Percentiles rank a stretch among this genome's conserved stretches.
Evolutionary conservation across 2,888 invertebrate species (phyloP).

Genomic region (Biston stratarius): DNA sequence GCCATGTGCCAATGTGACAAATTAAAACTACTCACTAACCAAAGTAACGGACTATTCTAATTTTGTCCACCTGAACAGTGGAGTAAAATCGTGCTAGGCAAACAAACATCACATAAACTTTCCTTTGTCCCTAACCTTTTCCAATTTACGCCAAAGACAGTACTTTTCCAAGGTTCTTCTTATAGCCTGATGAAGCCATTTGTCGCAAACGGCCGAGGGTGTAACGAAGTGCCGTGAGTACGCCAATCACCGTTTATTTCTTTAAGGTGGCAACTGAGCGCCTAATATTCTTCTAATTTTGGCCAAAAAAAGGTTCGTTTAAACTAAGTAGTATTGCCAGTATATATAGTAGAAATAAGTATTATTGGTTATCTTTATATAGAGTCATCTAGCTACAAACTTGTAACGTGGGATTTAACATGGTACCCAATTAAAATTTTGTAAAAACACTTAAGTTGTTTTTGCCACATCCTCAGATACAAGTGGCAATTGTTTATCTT

Average conservation of each 20-base stretch:
- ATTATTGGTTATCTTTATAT: too few relatives aligned
- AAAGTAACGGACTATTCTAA: not conserved
- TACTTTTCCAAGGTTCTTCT: slow-evolving; percentile 31
- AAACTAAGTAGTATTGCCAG: too few relatives aligned
- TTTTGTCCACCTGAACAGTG: not conserved
- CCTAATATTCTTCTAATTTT: not conserved
- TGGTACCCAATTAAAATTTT: too few relatives aligned
- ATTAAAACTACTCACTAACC: not conserved
- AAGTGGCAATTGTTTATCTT: too few relatives aligned
- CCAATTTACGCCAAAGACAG: slow-evolving; percentile 27
- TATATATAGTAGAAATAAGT: too few relatives aligned
- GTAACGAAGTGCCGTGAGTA: slow-evolving; percentile 37
- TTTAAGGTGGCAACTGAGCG: not conserved
- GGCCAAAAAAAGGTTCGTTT: too few relatives aligned
- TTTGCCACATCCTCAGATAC: too few relatives aligned
- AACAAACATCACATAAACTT: slow-evolving; percentile 16
- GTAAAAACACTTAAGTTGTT: too few relatives aligned
- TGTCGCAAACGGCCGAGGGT: slow-evolving; percentile 39
- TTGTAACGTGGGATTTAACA: too few relatives aligned
- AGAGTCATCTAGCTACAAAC: too few relatives aligned
- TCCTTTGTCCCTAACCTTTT: slow-evolving; percentile 24
- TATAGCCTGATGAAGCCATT: slow-evolving; percentile 38
- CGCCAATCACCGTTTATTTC: slow-evolving; percentile 34
- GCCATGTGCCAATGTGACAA: too few relatives aligned
- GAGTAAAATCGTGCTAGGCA: not conserved